Percentiles rank a stretch among this genome's conserved stretches.
These are phyloP conservation scores for Pseudorhiza aurosa DNA, from an alignment of 30 jellyfish, hydroid and myxozoan species.

Conservation along the genomic window DNA sequence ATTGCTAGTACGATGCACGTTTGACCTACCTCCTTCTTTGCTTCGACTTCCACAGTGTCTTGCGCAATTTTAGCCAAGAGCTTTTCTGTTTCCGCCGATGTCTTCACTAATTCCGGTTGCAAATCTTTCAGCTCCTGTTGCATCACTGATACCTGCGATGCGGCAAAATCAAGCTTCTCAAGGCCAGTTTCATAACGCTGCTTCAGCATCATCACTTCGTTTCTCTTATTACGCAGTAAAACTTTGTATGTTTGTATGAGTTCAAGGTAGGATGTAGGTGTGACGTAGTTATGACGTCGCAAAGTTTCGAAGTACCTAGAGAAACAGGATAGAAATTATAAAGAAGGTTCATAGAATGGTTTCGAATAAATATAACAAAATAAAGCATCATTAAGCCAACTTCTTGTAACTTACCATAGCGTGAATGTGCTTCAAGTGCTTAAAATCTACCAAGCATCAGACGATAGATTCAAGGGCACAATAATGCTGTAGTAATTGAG, in stretches of 20 bases:
- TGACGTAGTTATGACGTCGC: slow-evolving; percentile 96
- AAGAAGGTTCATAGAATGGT: too few species aligned
- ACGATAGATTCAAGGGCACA: too few species aligned
- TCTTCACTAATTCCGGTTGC: slow-evolving; percentile 96
- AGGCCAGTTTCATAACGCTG: slow-evolving; percentile 90
- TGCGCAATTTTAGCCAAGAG: slow-evolving; percentile 93
- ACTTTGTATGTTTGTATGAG: slow-evolving; percentile 88
- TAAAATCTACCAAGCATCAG: too few species aligned
- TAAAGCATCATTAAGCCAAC: too few species aligned
- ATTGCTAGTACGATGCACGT: too few species aligned
- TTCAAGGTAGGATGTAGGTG: slow-evolving; percentile 97
- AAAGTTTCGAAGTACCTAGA: slow-evolving; percentile 71
- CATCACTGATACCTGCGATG: slow-evolving; percentile 94
- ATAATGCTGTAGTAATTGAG: too few species aligned
- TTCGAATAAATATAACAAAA: too few species aligned
- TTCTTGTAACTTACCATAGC: too few species aligned
- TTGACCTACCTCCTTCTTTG: slow-evolving; percentile 99
- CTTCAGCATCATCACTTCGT: slow-evolving; percentile 75
- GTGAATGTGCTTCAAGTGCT: too few species aligned
- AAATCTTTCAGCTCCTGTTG: slow-evolving; percentile 89
- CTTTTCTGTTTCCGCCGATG: slow-evolving; percentile 94
- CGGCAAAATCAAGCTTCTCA: slow-evolving; percentile 96
- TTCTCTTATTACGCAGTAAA: slow-evolving; percentile 75
- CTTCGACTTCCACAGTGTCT: slow-evolving; percentile 98
- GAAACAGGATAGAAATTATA: neutral